Base-by-base conservation (phyloP, 2,113 vertebrate species). In the Bufo bufo region DNA sequence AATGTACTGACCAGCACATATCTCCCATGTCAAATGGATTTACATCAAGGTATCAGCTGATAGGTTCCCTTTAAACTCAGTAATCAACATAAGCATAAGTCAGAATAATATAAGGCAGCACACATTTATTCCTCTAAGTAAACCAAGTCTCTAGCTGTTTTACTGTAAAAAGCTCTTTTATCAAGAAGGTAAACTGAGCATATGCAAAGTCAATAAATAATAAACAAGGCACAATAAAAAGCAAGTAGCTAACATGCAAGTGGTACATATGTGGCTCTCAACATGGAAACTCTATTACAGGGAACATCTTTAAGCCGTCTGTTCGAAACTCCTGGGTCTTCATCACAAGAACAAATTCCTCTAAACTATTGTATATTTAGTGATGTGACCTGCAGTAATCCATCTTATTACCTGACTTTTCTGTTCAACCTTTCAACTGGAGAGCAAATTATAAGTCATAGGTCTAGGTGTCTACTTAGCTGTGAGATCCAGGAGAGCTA, bases 201-300 rank as follows among this genome's bases (percentile, higher is more conserved):
- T 43, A 58, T 80, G 77, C 77, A 56, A 72, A 80, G 54, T 66
- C 71, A 66, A 83, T 88, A 88, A 88, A 88, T 88, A 88, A 88
- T 88, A 66, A 88, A 84, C 87, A 83, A 77, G 58, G 3, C 9
- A 65, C 56, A 77, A 66, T 80, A n/a, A 88, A 84, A 88, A 66
- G 72, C 72, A 84, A 23, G 58, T 52, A 84, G 72, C 72, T 77
- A 59, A 54, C 59, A 54, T 65, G n/a, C 56, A 83, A 47, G 56
- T 83, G 80, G 80, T 23, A 54, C 81, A 65, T 61, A 56, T 88
- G 81, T 66, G 47, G 16, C 59, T 84, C 87, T 71, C 71, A 88
- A 88, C 81, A 88, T 88, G 87, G 72, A 88, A 88, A 88, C 72
- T 83, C 87, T 75, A 83, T 88, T 84, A 88, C 69, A 84, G 4